Evolutionary conservation across 30 jellyfish, hydroid and myxozoan genomes (phyloP), one percentile per base, ranked within the genome.

Genomic region (Cassiopea andromeda): DNA sequence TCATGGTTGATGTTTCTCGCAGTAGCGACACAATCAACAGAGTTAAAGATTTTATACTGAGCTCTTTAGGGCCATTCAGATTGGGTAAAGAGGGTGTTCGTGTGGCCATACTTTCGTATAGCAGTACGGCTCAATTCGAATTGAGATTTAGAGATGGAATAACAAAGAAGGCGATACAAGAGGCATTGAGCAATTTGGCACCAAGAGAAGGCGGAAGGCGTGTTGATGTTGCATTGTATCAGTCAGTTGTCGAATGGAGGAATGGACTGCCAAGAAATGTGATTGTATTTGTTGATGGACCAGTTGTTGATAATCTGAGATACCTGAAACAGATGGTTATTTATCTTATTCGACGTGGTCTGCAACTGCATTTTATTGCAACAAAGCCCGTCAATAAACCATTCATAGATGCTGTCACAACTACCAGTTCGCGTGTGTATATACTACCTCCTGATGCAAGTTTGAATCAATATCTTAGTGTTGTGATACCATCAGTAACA

Each of bases 201-300:
- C 90, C 85, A 27, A 87, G 67, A 44, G 80, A 87, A 47, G 87
- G 73, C 7, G 90, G 86, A 4, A 77, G 94, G 69, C 90, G 85
- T 38, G 90, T 87, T 46, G 90, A 77, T 48, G 76, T 70, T n/a
- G 94, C 90, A 4, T 49, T 87, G 86, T 87, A 76, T 50, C 89
- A 87, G 50, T 77, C 94, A 44, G 75, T 87, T 12, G 78, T 7
- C 48, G 81, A 87, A 8, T 87, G 81, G 80, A 78, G 90, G 58
- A 17, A 44, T 19, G 91, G 91, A n/a, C 19, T 77, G n/a, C 94
- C 94, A 43, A 77, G 94, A 60, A 87, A 87, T 59, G 90, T 59
- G 44, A 59, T 87, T n/a, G 83, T 70, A 1, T 87, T 87, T 27
- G 90, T 87, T 13, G 78, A 78, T 78, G 94, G 94, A 1, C 85